phyloP scores from a whole-genome alignment of 2,797 vertebrate species.

The Characodon lateralis region DNA sequence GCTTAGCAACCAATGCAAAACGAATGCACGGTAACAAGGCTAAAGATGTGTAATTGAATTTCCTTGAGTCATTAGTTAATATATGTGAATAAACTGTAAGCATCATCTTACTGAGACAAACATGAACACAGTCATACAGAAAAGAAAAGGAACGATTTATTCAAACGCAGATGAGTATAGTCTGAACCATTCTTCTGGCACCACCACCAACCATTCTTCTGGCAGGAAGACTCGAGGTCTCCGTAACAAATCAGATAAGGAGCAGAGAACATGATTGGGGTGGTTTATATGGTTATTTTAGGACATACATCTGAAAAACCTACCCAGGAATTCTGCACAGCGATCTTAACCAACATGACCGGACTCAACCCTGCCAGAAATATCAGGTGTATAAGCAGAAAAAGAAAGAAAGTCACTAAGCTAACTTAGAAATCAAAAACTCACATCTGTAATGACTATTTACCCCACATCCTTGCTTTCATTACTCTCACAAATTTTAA shows the following conservation, averaged over 20 bases:
- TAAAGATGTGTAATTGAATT: too few relatives aligned
- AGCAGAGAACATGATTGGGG: slow-evolving; percentile 43
- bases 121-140: too few relatives aligned
- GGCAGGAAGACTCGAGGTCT: slow-evolving; percentile 64
- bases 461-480: slow-evolving; percentile 12
- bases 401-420: neutral
- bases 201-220: slow-evolving; percentile 62
- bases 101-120: too few relatives aligned
- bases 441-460: neutral
- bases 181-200: slow-evolving; percentile 55
- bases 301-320: slow-evolving; percentile 65
- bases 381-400: slow-evolving; percentile 44
- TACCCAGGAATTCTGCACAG: slow-evolving; percentile 47
- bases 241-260: slow-evolving; percentile 67
- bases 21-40: too few relatives aligned
- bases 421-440: slow-evolving; percentile 14
- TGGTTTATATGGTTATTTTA: slow-evolving; percentile 67
- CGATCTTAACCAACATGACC: slow-evolving; percentile 30
- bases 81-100: too few relatives aligned
- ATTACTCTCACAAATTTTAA: slow-evolving; percentile 20
- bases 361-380: slow-evolving; percentile 18
- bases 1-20: too few relatives aligned
- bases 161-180: slow-evolving; percentile 31
- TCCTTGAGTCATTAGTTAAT: neutral
- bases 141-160: slow-evolving; percentile 22